Conservation (phyloP, 2,888 invertebrate species). For the Acleris holmiana region DNA sequence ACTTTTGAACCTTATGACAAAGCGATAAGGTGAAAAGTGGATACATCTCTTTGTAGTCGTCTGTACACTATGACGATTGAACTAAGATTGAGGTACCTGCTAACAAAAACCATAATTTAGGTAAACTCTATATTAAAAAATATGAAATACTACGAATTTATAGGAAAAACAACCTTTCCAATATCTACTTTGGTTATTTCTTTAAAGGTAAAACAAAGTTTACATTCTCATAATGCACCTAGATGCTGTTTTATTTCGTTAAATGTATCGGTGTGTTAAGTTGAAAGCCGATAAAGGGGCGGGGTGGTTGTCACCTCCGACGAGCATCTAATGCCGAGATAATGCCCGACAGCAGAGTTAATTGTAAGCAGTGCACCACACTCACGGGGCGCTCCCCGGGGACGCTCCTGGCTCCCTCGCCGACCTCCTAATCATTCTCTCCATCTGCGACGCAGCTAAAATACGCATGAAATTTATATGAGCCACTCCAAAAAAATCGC, state of each 20-base stretch:
- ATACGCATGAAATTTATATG: constrained; percentile 81
- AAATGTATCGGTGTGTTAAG: constrained; percentile 7
- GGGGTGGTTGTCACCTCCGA: constrained; percentile 34
- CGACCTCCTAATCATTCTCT: constrained; percentile 79
- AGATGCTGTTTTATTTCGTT: neutral
- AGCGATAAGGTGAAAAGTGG: no score
- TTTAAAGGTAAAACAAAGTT: no score
- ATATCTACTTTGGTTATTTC: no score
- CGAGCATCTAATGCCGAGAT: constrained; percentile 68
- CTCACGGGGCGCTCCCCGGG: constrained; percentile 66
- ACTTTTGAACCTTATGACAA: no score
- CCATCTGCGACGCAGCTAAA: constrained; percentile 64
- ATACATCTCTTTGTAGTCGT: no score
- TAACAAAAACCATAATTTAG: no score
- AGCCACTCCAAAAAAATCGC: constrained; percentile 66
- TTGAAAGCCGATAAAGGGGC: neutral
- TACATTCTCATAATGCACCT: no score
- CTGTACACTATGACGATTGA: no score
- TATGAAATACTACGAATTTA: no score
- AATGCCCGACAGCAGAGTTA: constrained; percentile 78
- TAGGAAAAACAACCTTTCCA: no score
- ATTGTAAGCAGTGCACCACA: constrained; percentile 78
- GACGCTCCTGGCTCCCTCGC: constrained; percentile 51
- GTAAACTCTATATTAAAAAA: no score
- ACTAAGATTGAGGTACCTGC: no score